Base-by-base conservation (phyloP, 2,888 invertebrate species). In the Odontomyia ornata region DNA sequence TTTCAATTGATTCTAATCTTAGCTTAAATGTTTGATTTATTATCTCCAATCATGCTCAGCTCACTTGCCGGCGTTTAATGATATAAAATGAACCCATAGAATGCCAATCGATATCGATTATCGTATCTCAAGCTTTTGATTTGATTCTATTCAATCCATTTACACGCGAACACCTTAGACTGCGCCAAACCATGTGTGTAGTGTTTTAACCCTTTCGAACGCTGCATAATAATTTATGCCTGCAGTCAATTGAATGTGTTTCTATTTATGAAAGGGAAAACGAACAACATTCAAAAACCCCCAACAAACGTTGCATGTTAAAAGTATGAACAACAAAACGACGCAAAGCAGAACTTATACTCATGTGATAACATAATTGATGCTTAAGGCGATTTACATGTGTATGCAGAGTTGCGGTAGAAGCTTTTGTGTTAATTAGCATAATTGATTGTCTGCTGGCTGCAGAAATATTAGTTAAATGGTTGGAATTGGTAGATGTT, bases 391-490 rank as follows among this genome's bases (percentile, higher is more conserved):
- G 21, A 36, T 43, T 43, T 5, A 43, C 36, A 27, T 27, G 21
- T 36, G 36, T 36, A 5, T 36, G 36, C 36, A 3, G 3, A 36
- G 5, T 36, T 36, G 28, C 27, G 65, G 13, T 21, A 43, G 1
- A 18, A 36, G 43, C 65, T 30, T 18, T 65, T 65, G 43, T 43
- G 36, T 65, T 65, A 30, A 65, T 65, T 65, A 65, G 65, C 65
- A 65, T 65, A 65, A 65, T 65, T 65, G 65, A 65, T 65, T 65
- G 65, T 36, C 43, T 28, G 65, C 27, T 62, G 9, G 25, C 27
- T 36, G 43, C 65, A 64, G 28, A 65, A n/a, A 43, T 65, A 65
- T 36, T 36, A 65, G 18, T 65, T 43, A 60, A 52, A 18, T 52
- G 13, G 52, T 52, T 52, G 9, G 9, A 36, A 36, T 52, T 2